These are phyloP conservation scores for Andricus curvator DNA, from an alignment of 2,888 invertebrate genomes.

Conservation along the genomic window DNA sequence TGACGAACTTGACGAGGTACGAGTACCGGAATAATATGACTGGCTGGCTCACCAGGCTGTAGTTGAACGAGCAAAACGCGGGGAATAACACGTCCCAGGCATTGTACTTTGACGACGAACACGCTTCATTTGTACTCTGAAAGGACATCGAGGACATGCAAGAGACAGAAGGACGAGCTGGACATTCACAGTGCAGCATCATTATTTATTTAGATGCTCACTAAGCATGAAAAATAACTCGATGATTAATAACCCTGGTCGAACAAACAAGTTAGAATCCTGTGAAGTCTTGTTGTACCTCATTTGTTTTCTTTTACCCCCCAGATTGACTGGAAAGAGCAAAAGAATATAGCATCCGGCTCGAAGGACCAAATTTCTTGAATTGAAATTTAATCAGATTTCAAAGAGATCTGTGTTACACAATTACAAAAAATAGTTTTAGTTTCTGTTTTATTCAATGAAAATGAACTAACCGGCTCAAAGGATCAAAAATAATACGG, in stretches of 20 bases:
- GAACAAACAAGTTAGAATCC: not conserved
- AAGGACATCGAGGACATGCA: not conserved
- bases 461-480: too few relatives aligned
- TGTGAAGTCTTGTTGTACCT: not conserved
- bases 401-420: too few relatives aligned
- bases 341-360: too few relatives aligned
- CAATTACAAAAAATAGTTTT: too few relatives aligned
- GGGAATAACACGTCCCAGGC: conserved; percentile 53
- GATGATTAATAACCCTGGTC: not conserved
- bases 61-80: conserved; percentile 50
- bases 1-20: conserved; percentile 64
- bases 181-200: conserved; percentile 8
- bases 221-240: conserved; percentile 9
- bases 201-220: conserved; percentile 25
- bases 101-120: conserved; percentile 53
- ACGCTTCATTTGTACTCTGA: conserved; percentile 24
- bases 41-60: conserved; percentile 38
- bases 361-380: too few relatives aligned
- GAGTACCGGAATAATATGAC: conserved; percentile 60
- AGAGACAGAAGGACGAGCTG: conserved; percentile 17
- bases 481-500: too few relatives aligned
- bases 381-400: too few relatives aligned
- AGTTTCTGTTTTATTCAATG: too few relatives aligned
- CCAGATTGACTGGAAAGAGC: not conserved
- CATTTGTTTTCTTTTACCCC: not conserved